These are phyloP conservation scores for Drosophila eohydei DNA, from an alignment of 2,888 invertebrate species.

Conservation along the genomic window DNA sequence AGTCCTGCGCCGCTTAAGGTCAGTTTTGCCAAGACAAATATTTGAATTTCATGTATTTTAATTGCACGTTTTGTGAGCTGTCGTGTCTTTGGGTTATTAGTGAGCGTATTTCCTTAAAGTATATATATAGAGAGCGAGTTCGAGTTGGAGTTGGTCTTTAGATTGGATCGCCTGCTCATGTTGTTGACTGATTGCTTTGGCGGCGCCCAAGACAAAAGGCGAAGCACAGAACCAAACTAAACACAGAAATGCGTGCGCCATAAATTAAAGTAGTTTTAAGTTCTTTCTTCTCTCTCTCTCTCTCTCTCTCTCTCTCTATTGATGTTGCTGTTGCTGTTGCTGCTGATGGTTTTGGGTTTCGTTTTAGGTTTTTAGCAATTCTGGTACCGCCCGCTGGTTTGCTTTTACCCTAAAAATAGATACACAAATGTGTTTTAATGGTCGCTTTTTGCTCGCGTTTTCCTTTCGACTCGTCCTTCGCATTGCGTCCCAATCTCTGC, in stretches of 20 bases:
- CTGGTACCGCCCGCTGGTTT: slow-evolving; percentile 54
- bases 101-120: slow-evolving; percentile 33
- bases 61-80: slow-evolving; percentile 23
- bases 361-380: slow-evolving; percentile 48
- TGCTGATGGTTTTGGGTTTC: slow-evolving; percentile 57
- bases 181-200: slow-evolving; percentile 77
- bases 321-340: slow-evolving; percentile 8
- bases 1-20: not conserved
- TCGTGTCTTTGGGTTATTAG: slow-evolving; percentile 50
- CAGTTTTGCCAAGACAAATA: slow-evolving; percentile 20
- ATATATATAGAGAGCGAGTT: not conserved
- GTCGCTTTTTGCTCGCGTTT: slow-evolving; percentile 72
- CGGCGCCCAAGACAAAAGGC: slow-evolving; percentile 53
- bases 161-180: slow-evolving; percentile 46
- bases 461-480: slow-evolving; percentile 40
- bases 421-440: slow-evolving; percentile 81
- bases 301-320: not conserved
- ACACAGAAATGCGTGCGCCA: slow-evolving; percentile 78
- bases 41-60: slow-evolving; percentile 31
- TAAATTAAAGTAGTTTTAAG: slow-evolving; percentile 80
- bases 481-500: slow-evolving; percentile 64
- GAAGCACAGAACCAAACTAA: slow-evolving; percentile 43
- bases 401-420: slow-evolving; percentile 73
- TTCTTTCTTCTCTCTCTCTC: slow-evolving; percentile 27
- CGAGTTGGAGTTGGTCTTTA: slow-evolving; percentile 11